These are phyloP conservation scores for Cacatua alba DNA, from an alignment of 2,113 vertebrate genomes.

Conservation along the genomic window DNA sequence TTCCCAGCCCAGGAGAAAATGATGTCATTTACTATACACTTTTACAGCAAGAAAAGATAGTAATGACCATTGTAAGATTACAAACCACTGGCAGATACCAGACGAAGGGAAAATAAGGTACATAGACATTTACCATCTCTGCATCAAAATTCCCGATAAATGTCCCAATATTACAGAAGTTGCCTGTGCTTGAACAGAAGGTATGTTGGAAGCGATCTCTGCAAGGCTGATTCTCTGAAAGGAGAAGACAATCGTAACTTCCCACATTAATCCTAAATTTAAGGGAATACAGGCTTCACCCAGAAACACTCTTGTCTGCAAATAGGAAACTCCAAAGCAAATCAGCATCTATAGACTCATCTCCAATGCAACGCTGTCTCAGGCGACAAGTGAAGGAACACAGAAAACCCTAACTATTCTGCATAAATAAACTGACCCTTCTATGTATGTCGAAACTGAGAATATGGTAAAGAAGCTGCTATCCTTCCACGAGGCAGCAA, in stretches of 20 bases:
- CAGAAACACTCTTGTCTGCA: neutral
- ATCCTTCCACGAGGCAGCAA: neutral
- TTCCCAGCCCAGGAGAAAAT: constrained; percentile 22
- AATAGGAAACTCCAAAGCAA: neutral
- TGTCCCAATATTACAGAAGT: constrained; percentile 14
- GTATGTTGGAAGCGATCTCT: neutral
- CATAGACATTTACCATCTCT: neutral
- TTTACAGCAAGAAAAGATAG: neutral
- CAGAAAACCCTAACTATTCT: neutral
- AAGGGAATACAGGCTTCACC: neutral
- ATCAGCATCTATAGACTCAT: neutral
- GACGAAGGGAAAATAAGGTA: neutral
- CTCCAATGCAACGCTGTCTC: neutral
- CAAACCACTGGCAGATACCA: neutral
- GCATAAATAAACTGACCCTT: neutral
- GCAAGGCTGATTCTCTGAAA: neutral
- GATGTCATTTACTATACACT: neutral
- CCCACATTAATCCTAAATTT: neutral
- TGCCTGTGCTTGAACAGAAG: neutral
- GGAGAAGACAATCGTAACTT: constrained; percentile 1
- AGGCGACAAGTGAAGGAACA: neutral
- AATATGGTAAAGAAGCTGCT: neutral
- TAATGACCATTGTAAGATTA: neutral
- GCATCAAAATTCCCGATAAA: neutral
- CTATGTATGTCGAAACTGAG: rapidly evolving